Evolutionary conservation across 2,797 vertebrate genomes (phyloP).

Genomic region (Bovichtus variegatus): DNA sequence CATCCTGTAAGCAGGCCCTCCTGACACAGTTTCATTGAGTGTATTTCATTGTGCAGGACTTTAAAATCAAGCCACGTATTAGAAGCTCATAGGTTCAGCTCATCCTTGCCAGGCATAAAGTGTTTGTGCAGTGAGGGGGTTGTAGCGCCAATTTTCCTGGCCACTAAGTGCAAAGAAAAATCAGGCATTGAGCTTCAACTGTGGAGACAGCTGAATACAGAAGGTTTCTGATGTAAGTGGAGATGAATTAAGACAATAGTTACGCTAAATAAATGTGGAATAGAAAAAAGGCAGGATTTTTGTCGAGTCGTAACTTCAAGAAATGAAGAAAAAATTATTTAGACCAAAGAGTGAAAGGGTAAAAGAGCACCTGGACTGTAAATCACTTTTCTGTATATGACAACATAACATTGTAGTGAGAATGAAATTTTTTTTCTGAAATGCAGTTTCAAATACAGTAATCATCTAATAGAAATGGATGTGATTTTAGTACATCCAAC

Average conservation of each 20-base stretch:
- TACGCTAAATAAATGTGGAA: not conserved
- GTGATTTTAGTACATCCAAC: not conserved
- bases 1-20: conserved; percentile 41
- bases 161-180: conserved; percentile 26
- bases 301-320: not conserved
- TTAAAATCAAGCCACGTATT: conserved; percentile 40
- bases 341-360: not conserved
- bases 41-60: conserved; percentile 5
- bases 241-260: conserved; percentile 6
- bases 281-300: not conserved
- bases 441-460: not conserved
- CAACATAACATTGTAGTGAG: not conserved
- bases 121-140: conserved; percentile 21
- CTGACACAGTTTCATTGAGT: not conserved
- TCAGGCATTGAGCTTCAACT: conserved; percentile 50
- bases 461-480: not conserved
- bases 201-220: conserved; percentile 5
- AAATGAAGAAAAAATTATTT: not conserved
- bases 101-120: conserved; percentile 39
- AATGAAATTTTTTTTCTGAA: not conserved
- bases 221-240: conserved; percentile 68
- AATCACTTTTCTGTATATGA: not conserved
- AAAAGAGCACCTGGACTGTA: conserved; percentile 1
- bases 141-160: conserved; percentile 3
- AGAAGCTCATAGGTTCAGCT: conserved; percentile 34